phyloP scores from a whole-genome alignment of 2,797 vertebrate genomes.

The Gadopsis marmoratus region DNA sequence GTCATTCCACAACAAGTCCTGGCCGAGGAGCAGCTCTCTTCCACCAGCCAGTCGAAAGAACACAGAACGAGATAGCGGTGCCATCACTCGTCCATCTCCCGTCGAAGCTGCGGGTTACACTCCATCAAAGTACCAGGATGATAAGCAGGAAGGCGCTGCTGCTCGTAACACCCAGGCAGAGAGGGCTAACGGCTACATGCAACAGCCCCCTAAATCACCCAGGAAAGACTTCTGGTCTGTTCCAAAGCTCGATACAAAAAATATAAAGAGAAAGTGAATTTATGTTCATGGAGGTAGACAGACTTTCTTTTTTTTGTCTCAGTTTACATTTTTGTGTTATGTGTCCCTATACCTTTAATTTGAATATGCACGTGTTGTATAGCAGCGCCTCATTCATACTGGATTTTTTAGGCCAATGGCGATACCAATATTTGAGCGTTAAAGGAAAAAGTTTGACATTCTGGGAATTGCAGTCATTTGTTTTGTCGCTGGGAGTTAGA shows the following conservation, averaged over 20 bases:
- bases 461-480: neutral
- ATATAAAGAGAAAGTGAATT: neutral
- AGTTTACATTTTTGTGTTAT: neutral
- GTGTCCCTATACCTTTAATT: neutral
- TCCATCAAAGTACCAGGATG: conserved; percentile 17
- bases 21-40: conserved; percentile 67
- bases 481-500: neutral
- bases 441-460: neutral
- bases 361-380: neutral
- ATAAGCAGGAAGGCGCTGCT: neutral
- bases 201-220: neutral
- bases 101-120: conserved; percentile 14
- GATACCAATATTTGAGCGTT: neutral
- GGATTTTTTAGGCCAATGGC: neutral
- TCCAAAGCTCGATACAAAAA: fast-evolving
- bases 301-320: neutral
- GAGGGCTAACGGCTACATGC: fast-evolving
- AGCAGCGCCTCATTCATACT: too few relatives aligned
- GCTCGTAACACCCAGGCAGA: neutral
- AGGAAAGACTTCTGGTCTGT: fast-evolving
- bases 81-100: fast-evolving
- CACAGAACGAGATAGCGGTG: fast-evolving
- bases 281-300: neutral
- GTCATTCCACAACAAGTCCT: neutral
- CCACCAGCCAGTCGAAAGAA: conserved; percentile 10